Conservation (phyloP, 2,797 vertebrate genomes). For the Fistularia tabacaria region DNA sequence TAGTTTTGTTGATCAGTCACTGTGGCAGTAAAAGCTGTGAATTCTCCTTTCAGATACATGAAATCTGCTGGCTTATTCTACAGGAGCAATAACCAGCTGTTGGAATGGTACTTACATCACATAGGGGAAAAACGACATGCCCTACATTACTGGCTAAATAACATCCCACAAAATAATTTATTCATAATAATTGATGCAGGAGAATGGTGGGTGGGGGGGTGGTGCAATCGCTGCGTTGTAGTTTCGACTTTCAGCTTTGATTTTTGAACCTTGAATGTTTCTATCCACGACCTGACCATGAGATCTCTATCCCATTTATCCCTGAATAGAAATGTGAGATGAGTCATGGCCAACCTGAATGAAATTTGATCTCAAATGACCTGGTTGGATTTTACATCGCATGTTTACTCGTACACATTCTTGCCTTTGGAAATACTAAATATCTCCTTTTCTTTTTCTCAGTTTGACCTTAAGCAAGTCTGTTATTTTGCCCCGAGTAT, state of each 20-base stretch:
- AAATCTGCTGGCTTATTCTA: constrained; percentile 20
- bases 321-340: constrained; percentile 24
- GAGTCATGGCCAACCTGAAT: constrained; percentile 2
- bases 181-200: constrained; percentile 67
- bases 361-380: neutral
- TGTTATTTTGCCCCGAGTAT: too few relatives aligned
- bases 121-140: constrained; percentile 47
- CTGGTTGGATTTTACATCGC: constrained; percentile 18
- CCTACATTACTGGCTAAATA: constrained; percentile 53
- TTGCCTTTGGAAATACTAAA: neutral
- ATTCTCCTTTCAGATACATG: too few relatives aligned
- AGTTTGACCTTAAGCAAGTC: too few relatives aligned
- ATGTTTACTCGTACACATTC: neutral
- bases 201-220: constrained; percentile 24
- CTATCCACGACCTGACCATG: constrained; percentile 29
- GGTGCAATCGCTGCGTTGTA: constrained; percentile 56
- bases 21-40: too few relatives aligned
- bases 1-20: too few relatives aligned
- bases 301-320: constrained; percentile 21
- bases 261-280: constrained; percentile 36
- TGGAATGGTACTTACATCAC: constrained; percentile 47
- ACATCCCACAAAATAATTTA: constrained; percentile 71
- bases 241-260: constrained; percentile 39
- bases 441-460: too few relatives aligned
- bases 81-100: constrained; percentile 54